Base-by-base conservation (phyloP, 2,888 invertebrate species). In the Netelia melanura region DNA sequence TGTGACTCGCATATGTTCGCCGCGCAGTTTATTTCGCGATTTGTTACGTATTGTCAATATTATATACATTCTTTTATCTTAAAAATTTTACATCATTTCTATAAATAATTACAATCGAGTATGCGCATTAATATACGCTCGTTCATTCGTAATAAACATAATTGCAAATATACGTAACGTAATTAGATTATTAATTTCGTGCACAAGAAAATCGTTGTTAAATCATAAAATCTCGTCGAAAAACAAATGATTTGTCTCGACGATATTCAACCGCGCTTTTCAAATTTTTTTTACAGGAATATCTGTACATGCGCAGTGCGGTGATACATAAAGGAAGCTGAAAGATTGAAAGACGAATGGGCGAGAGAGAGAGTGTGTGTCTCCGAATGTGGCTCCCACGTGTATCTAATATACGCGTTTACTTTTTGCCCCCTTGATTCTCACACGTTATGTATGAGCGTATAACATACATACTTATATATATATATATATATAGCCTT, bases 1-100 rank as follows among this genome's bases (percentile, higher is more conserved):
- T 85, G 83, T 85, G 85, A 79, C 77, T 80, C 85, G 72, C 85
- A 85, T 85, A 85, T 85, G 85, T 85, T 83, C 80, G 79, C 6
- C 38, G 38, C 80, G 83, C 85, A 77, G 67, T 85, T 80, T 79
- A 75, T 77, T 72, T 62, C 64, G 71, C 83, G 76, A 68, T 6
- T 38, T 6, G 38, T 38, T 38, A 38, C 38, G 38, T 38, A 38
- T 38, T 38, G 6, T 38, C 38, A 38, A 38, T 38, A 38, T 38
- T 38, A 38, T 38, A 38, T 38, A 38, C 5, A 30, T 3, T 3
- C 21, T 21, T 2, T 3, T 38, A 6, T 38, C 38, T 38, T 38
- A 0, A 38, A 38, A 38, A 38, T 38, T 30, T 6, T 38, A 38
- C 38, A 6, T 38, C 8, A 38, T 38, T 38, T 38, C 6, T 38